Conservation (phyloP, 2,888 invertebrate genomes). For the Sympetrum striolatum region DNA sequence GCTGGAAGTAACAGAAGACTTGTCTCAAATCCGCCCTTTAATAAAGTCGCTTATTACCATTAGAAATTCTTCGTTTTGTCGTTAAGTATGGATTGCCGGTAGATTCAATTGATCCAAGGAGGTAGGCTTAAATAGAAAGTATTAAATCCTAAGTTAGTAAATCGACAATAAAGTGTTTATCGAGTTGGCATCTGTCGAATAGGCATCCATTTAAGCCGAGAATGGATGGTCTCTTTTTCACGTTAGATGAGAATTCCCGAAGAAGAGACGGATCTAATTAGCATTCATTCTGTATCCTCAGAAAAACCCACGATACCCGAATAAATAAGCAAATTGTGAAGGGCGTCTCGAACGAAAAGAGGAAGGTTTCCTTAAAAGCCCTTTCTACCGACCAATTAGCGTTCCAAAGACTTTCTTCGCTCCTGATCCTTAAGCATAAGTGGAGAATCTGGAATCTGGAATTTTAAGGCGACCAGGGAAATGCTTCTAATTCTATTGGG, state of each 20-base stretch:
- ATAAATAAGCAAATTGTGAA: not conserved
- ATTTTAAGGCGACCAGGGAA: not conserved
- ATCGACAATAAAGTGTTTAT: not conserved
- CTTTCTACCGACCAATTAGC: not conserved
- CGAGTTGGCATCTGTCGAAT: not conserved
- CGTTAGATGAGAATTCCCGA: not conserved
- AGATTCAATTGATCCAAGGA: no score
- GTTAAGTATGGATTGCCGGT: no score
- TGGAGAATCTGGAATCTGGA: not conserved
- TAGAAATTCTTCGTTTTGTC: no score
- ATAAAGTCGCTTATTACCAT: no score
- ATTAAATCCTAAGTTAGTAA: not conserved
- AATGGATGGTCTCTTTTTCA: not conserved
- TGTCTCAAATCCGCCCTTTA: no score
- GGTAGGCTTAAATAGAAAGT: no score
- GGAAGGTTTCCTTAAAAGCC: not conserved
- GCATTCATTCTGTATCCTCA: not conserved
- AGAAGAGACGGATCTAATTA: not conserved
- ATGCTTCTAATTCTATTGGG: not conserved
- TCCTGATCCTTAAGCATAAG: not conserved
- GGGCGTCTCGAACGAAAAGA: not conserved
- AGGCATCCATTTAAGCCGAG: not conserved
- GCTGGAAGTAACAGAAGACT: no score
- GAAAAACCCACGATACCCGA: not conserved
- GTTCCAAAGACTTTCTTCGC: not conserved